A percentile compares a stretch with the other conserved stretches of the same genome.
Conservation (phyloP, 2,797 vertebrate genomes). For the Mormyrus hasselquistii region DNA sequence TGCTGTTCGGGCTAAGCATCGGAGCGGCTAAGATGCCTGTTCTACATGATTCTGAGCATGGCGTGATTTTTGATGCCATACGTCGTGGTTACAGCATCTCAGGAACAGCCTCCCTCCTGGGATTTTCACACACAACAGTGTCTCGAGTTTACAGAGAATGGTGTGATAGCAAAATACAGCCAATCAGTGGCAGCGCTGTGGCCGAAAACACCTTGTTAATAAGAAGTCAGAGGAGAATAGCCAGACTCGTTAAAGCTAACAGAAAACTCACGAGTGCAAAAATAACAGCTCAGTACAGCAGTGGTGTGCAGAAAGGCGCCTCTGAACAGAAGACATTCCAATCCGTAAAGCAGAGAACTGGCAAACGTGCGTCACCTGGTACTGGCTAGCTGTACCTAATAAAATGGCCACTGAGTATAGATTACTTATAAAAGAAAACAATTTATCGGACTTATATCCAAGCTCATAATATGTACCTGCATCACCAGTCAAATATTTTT, state of each 20-base stretch:
- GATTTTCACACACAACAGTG: not conserved
- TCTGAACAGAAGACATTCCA: not conserved
- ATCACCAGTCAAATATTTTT: not conserved
- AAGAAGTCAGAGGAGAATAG: not conserved
- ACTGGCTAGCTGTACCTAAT: not conserved
- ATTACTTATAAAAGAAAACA: not conserved
- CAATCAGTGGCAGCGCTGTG: not conserved
- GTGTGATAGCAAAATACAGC: not conserved
- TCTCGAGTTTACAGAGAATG: not conserved
- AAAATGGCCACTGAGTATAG: not conserved
- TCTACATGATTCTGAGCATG: not conserved
- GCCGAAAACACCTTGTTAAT: slow-evolving; percentile 2
- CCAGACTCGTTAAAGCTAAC: not conserved
- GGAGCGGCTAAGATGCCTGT: not conserved
- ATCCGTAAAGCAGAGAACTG: not conserved
- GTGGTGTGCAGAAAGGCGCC: not conserved
- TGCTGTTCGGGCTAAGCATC: not conserved
- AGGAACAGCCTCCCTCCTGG: not conserved
- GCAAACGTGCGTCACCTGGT: not conserved
- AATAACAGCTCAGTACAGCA: not conserved
- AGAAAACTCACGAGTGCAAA: not conserved
- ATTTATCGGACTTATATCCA: not conserved
- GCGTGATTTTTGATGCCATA: not conserved
- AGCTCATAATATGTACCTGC: not conserved
- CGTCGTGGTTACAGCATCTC: not conserved